phyloP scores from a whole-genome alignment of 2,113 vertebrate genomes.

The Anarhynchus alexandrinus region DNA sequence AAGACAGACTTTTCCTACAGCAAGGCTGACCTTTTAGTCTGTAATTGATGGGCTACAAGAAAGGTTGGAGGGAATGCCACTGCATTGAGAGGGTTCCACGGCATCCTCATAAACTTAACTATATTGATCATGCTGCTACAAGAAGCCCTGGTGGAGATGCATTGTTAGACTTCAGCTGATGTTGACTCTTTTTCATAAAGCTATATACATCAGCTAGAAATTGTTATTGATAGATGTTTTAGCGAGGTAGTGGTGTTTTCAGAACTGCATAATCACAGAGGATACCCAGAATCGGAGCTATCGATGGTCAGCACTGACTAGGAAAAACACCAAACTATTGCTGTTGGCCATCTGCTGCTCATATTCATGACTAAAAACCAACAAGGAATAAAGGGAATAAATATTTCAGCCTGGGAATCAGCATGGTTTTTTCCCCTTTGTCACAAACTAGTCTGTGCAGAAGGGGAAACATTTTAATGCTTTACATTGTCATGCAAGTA shows the following conservation, averaged over 20 bases:
- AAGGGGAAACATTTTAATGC: neutral
- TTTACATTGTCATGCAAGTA: neutral
- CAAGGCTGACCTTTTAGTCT: slow-evolving; percentile 27
- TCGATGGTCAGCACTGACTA: neutral
- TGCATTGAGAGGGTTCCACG: slow-evolving; percentile 11
- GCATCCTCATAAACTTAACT: slow-evolving; percentile 60
- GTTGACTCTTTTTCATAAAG: slow-evolving; percentile 34
- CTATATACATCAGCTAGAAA: slow-evolving; percentile 30
- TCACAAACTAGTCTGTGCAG: neutral
- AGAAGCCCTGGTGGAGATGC: neutral
- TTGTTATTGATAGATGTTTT: slow-evolving; percentile 32
- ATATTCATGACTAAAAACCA: neutral
- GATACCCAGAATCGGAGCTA: neutral
- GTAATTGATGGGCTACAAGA: slow-evolving; percentile 57
- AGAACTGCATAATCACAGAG: neutral
- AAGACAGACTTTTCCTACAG: slow-evolving; percentile 10
- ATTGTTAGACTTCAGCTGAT: slow-evolving; percentile 35
- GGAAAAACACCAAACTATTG: neutral
- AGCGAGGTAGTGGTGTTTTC: neutral
- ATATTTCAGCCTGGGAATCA: neutral
- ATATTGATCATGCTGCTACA: slow-evolving; percentile 24
- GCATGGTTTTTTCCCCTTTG: fast-evolving
- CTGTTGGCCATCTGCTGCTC: neutral
- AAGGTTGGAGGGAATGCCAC: slow-evolving; percentile 48
- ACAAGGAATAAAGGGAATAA: neutral